These are phyloP conservation scores for Butorides virescens DNA, from an alignment of 2,113 vertebrate genomes.

Conservation along the genomic window DNA sequence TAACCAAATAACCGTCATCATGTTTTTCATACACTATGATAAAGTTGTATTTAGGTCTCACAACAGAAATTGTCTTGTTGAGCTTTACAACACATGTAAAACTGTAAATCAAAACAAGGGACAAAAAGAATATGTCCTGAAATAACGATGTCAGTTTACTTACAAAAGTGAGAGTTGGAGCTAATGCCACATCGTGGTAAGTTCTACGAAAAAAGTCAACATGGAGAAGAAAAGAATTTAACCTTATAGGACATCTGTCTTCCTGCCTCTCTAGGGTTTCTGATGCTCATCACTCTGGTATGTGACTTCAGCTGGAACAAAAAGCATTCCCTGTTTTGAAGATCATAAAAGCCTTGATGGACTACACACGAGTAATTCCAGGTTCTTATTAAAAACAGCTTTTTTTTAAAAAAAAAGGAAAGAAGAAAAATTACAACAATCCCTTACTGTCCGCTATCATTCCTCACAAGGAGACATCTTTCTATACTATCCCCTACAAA, in stretches of 20 bases:
- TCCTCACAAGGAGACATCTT: not conserved
- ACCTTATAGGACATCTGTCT: constrained; percentile 43
- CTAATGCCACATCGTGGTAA: not conserved
- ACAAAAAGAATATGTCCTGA: not conserved
- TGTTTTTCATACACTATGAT: not conserved
- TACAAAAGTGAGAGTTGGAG: not conserved
- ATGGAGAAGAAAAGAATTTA: constrained; percentile 18
- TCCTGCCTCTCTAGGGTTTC: constrained; percentile 26
- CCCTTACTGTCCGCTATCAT: not conserved
- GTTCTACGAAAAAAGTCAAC: not conserved
- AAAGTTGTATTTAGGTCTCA: not conserved
- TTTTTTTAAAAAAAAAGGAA: not conserved
- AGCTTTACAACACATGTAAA: not conserved
- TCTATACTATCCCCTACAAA: not conserved
- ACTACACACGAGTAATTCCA: not conserved
- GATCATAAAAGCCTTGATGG: constrained; percentile 35
- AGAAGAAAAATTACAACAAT: not conserved
- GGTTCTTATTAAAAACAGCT: constrained; percentile 28
- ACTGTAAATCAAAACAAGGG: not conserved
- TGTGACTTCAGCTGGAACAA: constrained; percentile 50
- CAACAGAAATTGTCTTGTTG: not conserved
- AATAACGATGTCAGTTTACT: not conserved
- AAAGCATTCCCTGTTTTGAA: constrained; percentile 35
- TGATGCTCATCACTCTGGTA: constrained; percentile 40
- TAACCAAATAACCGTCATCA: constrained; percentile 52